These are phyloP conservation scores for Cataglyphis cursor DNA, from an alignment of 2,888 invertebrate species.

Conservation along the genomic window DNA sequence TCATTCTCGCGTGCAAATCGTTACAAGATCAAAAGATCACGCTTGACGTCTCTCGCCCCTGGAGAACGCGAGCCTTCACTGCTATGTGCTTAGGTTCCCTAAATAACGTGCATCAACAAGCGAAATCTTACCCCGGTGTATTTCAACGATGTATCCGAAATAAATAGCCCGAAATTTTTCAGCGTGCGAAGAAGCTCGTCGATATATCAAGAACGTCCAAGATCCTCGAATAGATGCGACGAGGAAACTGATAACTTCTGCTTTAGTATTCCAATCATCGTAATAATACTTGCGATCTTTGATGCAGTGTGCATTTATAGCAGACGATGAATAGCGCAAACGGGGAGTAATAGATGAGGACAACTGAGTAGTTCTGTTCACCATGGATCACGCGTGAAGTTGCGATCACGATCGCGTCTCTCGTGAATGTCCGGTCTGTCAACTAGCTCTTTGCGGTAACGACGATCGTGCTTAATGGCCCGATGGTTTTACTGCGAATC, in stretches of 20 bases:
- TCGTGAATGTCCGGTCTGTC: slow-evolving; percentile 31
- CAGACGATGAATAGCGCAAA: not conserved
- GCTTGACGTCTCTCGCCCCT: slow-evolving; percentile 25
- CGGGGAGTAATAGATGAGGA: not conserved
- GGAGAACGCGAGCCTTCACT: slow-evolving; percentile 23
- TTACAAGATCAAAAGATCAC: slow-evolving; percentile 49
- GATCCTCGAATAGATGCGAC: slow-evolving; percentile 10
- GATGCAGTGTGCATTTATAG: not conserved
- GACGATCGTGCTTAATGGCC: slow-evolving; percentile 14
- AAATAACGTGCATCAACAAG: slow-evolving; percentile 52
- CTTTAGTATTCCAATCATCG: not conserved
- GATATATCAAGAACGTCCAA: slow-evolving; percentile 45
- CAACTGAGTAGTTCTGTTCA: not conserved
- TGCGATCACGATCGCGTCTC: slow-evolving; percentile 10
- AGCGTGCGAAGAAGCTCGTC: not conserved
- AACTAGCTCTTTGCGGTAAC: slow-evolving; percentile 15
- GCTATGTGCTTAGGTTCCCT: slow-evolving; percentile 35
- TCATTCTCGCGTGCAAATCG: slow-evolving; percentile 38
- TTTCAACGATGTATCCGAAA: slow-evolving; percentile 10
- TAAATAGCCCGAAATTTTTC: slow-evolving; percentile 46
- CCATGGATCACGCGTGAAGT: not conserved
- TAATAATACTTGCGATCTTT: slow-evolving; percentile 10
- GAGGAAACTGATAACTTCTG: not conserved
- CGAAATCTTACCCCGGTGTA: slow-evolving; percentile 48
- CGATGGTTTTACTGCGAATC: not conserved